Evolutionary conservation across 2,113 vertebrate species (phyloP), one percentile per base, ranked within the genome.

Genomic region (Rhea americana): DNA sequence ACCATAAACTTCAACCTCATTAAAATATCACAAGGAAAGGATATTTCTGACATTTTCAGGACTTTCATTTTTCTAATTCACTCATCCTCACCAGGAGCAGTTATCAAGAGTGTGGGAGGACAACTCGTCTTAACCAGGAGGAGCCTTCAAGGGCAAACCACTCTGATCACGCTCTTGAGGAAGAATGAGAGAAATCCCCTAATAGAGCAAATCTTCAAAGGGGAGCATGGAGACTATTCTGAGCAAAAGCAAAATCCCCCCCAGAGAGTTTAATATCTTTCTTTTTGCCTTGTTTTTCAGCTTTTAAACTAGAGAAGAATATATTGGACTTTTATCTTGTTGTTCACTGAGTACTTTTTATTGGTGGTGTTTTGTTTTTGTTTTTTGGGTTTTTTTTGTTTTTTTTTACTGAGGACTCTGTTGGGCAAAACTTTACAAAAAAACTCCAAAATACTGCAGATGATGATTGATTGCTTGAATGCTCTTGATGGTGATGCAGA

Each of bases 1-100:
- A 94, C 84, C 93, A 88, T 94, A 93, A 94, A 13, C 79, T 93
- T 58, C 94, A 91, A 94, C 72, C 79, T 95, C 75, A 88, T 96
- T 93, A 95, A 74, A 83, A 82, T 95, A 89, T 94, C 92, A 93
- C 85, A 91, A 91, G 81, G 45, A 87, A 94, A 96, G 58, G 26
- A 50, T 48, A 76, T 82, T 95, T 93, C 82, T 95, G 84, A 68
- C 55, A 80, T 92, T 92, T 93, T 48, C 53, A 93, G 26, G n/a
- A 37, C 41, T 89, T 91, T 56, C 30, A 19, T 41, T 8, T 74
- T 88, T 77, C 62, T 73, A 83, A 30, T 85, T 87, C 62, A 9
- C 26, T 86, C 62, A 50, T 72, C 89, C 67, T 81, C 30, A 73
- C 80, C 78, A 83, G 80, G 43, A 94, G 41, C 30, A 74, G 82